Evolutionary conservation across 2,113 vertebrate genomes (phyloP), one percentile per base, ranked within the genome.

Genomic region (Octodon degus): DNA sequence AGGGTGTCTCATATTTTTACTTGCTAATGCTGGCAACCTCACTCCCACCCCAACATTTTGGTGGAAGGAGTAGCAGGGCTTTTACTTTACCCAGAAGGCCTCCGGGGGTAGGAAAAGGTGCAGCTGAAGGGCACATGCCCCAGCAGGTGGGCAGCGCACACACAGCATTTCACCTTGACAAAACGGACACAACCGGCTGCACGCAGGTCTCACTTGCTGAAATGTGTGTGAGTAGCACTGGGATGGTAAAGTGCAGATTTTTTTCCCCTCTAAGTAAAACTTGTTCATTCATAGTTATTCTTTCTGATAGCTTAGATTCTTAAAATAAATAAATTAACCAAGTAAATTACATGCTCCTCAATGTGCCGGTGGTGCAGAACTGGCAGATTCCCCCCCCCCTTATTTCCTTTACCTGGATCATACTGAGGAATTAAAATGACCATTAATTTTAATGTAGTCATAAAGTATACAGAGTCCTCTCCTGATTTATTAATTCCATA

Each of bases 401-500:
- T 11, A 55, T 34, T 87, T 89, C 25, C 30, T 88, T 68, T 53
- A 25, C 22, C 30, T 87, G 17, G 20, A 58, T 95, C 83, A 86
- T 30, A 87, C 32, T n/a, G 30, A 92, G 34, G 70, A 86, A 96
- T 93, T 85, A 70, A 85, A 95, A 34, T 80, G 17, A 63, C 24
- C 43, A 62, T 34, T 93, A 65, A 87, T 40, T 30, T 63, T 82
- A 86, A 88, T 86, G 94, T 96, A 89, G 85, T 81, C 79, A 77
- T 50, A 32, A 95, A 87, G 70, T 62, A 47, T 47, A 93, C 47
- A 92, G 77, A 90, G 89, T 87, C 76, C 32, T 89, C 25, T 40
- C 43, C 20, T 60, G 53, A 43, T 79, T 85, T 93, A 90, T 84
- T 82, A 96, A 86, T 96, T 88, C 86, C 62, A 58, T 37, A 82